Evolutionary conservation across 2,888 invertebrate genomes (phyloP).

Genomic region (Polyommatus icarus): DNA sequence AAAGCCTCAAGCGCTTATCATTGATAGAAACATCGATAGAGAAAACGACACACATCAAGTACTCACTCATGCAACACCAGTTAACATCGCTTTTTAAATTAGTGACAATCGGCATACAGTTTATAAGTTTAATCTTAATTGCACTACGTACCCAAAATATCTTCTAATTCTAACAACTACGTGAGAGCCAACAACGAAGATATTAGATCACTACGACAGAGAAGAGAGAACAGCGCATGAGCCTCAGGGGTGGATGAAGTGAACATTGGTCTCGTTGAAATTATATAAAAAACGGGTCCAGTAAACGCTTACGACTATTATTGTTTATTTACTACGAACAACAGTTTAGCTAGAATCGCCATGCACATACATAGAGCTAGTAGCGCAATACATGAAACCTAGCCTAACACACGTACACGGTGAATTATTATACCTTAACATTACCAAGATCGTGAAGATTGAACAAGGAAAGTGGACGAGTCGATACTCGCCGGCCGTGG

Average conservation of each 20-base stretch:
- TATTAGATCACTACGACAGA: constrained; percentile 54
- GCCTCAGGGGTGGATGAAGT: constrained; percentile 36
- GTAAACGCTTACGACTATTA: constrained; percentile 66
- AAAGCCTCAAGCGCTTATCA: constrained; percentile 56
- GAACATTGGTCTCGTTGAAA: constrained; percentile 59
- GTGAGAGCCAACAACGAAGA: constrained; percentile 77
- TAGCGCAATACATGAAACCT: constrained; percentile 62
- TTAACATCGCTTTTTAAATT: constrained; percentile 59
- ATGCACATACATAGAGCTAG: constrained; percentile 72
- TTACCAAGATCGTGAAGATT: constrained; percentile 57
- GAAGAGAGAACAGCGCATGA: constrained; percentile 36
- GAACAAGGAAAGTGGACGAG: constrained; percentile 56
- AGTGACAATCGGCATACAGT: constrained; percentile 69
- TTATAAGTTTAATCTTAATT: constrained; percentile 53
- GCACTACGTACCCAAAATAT: constrained; percentile 75
- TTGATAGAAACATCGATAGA: constrained; percentile 55
- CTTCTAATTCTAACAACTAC: constrained; percentile 63
- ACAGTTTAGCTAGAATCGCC: constrained; percentile 74
- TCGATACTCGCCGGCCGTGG: constrained; percentile 47
- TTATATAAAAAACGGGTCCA: constrained; percentile 53
- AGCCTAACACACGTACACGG: constrained; percentile 74
- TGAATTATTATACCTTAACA: constrained; percentile 61
- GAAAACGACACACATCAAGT: constrained; percentile 73
- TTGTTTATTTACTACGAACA: constrained; percentile 77
- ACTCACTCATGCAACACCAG: constrained; percentile 38